A percentile compares a stretch with the other conserved stretches of the same genome.
phyloP scores from a whole-genome alignment of 2,797 vertebrate species.

The Mormyrus proboscirostris region DNA sequence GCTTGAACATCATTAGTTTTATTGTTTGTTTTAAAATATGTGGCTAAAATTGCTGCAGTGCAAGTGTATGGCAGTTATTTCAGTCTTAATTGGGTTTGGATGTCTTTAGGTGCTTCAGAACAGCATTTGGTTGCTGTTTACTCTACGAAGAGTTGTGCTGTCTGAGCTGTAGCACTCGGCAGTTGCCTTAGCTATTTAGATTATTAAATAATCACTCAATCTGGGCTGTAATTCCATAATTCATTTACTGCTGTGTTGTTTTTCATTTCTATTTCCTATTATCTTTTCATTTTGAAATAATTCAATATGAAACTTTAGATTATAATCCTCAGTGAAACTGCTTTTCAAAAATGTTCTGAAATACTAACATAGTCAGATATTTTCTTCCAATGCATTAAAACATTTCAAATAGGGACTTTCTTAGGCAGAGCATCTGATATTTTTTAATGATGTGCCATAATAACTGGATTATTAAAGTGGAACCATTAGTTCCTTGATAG shows the following conservation, averaged over 20 bases:
- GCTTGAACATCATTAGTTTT: neutral
- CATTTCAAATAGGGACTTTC: neutral
- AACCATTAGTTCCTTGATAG: neutral
- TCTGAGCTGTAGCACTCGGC: neutral
- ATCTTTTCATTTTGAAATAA: neutral
- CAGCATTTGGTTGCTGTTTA: neutral
- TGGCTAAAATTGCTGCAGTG: neutral
- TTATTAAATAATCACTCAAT: neutral
- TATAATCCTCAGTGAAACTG: neutral
- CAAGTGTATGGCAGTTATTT: neutral
- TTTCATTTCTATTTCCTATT: neutral
- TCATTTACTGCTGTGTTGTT: neutral
- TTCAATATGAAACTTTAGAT: neutral
- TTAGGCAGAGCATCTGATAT: neutral
- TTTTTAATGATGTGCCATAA: neutral
- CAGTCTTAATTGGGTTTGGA: neutral
- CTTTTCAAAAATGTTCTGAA: neutral
- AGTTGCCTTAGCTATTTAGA: neutral
- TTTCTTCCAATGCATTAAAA: slow-evolving; percentile 4
- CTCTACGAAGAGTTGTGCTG: neutral
- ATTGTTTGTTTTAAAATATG: neutral
- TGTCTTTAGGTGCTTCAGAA: neutral
- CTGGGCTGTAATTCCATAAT: neutral
- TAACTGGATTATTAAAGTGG: neutral
- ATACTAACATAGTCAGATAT: neutral